These are phyloP conservation scores for Holotrichia oblita DNA, from an alignment of 1,140 invertebrate species.

Conservation along the genomic window DNA sequence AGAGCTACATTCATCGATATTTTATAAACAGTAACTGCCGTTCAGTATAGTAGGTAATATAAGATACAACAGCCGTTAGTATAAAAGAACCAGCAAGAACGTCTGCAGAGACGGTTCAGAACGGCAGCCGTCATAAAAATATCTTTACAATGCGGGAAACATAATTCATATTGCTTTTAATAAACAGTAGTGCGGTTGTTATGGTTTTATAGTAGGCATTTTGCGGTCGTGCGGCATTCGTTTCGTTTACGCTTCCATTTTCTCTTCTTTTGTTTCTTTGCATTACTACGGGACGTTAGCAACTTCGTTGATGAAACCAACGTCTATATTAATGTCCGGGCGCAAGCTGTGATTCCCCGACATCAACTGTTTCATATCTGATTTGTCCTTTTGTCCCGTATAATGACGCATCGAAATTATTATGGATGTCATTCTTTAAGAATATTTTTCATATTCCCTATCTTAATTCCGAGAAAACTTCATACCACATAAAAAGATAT, in stretches of 20 bases:
- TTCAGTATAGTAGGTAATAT: background rate
- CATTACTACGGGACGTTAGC: background rate
- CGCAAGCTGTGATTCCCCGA: background rate
- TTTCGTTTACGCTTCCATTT: conserved; percentile 14
- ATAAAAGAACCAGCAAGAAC: background rate
- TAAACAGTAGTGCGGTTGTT: conserved; percentile 40
- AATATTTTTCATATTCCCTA: too few relatives aligned
- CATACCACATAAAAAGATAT: too few relatives aligned
- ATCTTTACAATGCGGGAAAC: conserved; percentile 43
- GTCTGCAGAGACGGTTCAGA: background rate
- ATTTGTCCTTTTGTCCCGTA: too few relatives aligned
- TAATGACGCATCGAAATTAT: too few relatives aligned
- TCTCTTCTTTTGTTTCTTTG: background rate
- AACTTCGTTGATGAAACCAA: background rate
- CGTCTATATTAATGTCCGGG: background rate
- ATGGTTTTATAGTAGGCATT: conserved; percentile 38
- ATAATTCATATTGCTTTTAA: conserved; percentile 43
- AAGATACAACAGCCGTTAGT: background rate
- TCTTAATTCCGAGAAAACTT: too few relatives aligned
- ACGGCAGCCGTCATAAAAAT: conserved; percentile 37
- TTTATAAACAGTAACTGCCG: too few relatives aligned
- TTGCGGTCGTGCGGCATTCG: conserved; percentile 35
- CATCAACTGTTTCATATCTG: too few relatives aligned
- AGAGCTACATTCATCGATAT: too few relatives aligned
- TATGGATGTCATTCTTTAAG: too few relatives aligned